Conservation (phyloP, 2,888 invertebrate genomes). For the Drosophila mimetica region DNA sequence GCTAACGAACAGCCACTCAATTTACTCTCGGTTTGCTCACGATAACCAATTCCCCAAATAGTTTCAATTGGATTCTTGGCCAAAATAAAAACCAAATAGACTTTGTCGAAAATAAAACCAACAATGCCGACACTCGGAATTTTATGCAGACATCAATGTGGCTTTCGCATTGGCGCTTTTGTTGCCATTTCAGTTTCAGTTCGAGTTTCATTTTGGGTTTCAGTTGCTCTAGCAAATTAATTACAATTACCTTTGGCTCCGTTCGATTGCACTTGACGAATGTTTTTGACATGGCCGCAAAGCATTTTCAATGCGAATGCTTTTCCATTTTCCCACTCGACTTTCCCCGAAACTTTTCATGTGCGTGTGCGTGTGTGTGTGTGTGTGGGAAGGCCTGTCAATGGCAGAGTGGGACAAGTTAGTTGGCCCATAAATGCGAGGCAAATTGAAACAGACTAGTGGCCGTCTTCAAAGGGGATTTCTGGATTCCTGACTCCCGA, state of each 20-base stretch:
- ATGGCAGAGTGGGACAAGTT: conserved; percentile 7
- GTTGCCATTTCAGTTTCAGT: conserved; percentile 2
- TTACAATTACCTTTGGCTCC: conserved; percentile 41
- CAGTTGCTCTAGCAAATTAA: conserved; percentile 21
- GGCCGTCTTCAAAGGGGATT: conserved; percentile 7
- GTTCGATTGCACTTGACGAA: conserved; percentile 19
- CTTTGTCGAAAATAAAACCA: conserved; percentile 7
- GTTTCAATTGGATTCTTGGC: background rate
- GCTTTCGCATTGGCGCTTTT: background rate
- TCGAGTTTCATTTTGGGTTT: background rate
- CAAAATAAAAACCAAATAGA: background rate
- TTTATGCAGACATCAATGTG: background rate
- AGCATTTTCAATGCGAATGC: conserved; percentile 28
- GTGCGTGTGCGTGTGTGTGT: background rate
- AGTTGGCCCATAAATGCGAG: conserved; percentile 7
- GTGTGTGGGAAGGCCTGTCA: conserved; percentile 6
- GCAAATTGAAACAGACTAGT: conserved; percentile 12
- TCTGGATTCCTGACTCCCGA: background rate
- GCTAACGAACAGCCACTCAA: background rate
- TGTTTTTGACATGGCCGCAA: conserved; percentile 36
- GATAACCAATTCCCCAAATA: background rate
- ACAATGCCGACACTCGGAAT: background rate
- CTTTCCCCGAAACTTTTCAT: conserved; percentile 9
- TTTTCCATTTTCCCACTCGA: conserved; percentile 7
- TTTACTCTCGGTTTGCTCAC: background rate